These are phyloP conservation scores for Gobionotothen gibberifrons DNA, from an alignment of 2,797 vertebrate genomes.

Conservation along the genomic window DNA sequence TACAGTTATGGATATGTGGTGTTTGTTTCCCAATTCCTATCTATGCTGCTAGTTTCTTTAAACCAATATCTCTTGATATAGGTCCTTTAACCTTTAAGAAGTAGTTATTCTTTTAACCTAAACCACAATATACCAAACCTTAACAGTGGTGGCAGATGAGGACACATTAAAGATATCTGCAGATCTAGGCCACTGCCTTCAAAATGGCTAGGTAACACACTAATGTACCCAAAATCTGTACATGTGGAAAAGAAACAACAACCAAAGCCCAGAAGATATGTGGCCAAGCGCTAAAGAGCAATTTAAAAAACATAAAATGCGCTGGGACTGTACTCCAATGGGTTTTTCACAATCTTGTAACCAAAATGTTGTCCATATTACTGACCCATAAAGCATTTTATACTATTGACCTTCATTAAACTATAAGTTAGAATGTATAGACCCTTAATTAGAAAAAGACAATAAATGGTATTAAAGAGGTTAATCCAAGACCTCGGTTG, in stretches of 20 bases:
- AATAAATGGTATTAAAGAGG: background rate
- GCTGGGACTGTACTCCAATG: background rate
- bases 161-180: background rate
- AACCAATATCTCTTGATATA: background rate
- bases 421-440: slow-evolving; percentile 1
- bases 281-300: background rate
- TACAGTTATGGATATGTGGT: background rate
- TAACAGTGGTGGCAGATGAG: background rate
- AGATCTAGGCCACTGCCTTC: background rate
- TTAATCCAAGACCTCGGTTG: background rate
- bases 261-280: slow-evolving; percentile 1
- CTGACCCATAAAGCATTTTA: background rate
- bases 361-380: background rate
- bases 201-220: background rate
- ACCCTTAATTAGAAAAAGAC: background rate
- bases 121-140: background rate
- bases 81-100: background rate
- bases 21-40: background rate
- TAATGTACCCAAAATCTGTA: background rate
- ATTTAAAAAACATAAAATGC: slow-evolving; percentile 5
- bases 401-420: background rate
- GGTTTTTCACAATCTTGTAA: slow-evolving; percentile 5
- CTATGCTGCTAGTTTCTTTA: background rate
- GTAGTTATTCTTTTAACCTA: background rate
- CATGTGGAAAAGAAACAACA: background rate